Evolutionary conservation across 2,797 vertebrate genomes (phyloP), one percentile per base, ranked within the genome.

Genomic region (Falco naumanni): DNA sequence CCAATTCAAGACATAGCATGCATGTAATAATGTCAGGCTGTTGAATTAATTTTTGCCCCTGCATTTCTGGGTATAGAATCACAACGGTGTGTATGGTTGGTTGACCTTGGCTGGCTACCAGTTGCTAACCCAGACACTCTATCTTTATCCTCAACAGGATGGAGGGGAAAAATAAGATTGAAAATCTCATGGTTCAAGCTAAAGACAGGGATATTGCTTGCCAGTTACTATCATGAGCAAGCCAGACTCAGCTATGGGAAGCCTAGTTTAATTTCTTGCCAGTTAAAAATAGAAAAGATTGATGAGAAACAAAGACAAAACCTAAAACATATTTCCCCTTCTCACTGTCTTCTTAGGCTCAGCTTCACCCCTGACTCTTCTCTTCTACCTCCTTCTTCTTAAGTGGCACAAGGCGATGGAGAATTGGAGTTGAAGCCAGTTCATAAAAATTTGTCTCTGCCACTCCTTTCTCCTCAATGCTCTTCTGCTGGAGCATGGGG

Each of bases 381-480:
- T 71, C 41, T 75, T 75, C 68, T 76, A 31, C 9, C 9, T 75
- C 6, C n/a, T 77, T 59, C 7, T 6, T n/a, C 11, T 6, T 11
- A 70, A 24, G 11, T 15, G 10, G 9, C 37, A 33, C 13, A 69
- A 18, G 4, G 6, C 9, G 2, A 25, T 48, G 6, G 13, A 9
- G 37, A 66, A 56, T 17, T 43, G 26, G 10, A 5, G n/a, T 61
- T 81, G 7, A 26, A 74, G 29, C 4, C 16, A 47, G 19, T 72
- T 68, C 20, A 50, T 31, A 60, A 80, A 47, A 64, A 41, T 28
- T 51, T 3, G 3, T 64, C 20, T 51, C 47, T 84, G 21, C 10
- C 9, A 0, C 16, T 77, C 3, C 0, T 48, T 84, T 13, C 15
- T 89, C 22, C 39, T 56, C 28, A 18, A 18, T 1, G 1, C 14